Conservation (phyloP, 1,140 invertebrate species). For the Apolygus lucorum region DNA sequence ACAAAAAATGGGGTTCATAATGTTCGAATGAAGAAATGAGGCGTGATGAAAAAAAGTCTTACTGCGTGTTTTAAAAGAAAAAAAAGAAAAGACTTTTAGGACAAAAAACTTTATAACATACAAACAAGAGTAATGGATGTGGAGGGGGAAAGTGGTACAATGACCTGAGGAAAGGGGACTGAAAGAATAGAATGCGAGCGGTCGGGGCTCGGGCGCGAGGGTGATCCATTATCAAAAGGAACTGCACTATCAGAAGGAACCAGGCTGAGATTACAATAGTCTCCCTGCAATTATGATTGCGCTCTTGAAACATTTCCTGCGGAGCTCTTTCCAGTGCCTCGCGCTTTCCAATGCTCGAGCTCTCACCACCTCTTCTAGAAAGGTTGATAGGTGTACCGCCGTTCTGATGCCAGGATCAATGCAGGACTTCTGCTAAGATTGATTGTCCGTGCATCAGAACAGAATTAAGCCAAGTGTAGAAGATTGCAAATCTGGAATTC, state of each 20-base stretch:
- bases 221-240: constrained; percentile 14
- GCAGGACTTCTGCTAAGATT: no score
- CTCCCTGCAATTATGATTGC: constrained; percentile 9
- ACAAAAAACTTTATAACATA: constrained; percentile 2
- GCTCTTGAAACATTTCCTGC: background rate
- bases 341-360: no score
- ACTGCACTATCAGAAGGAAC: constrained; percentile 11
- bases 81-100: constrained; percentile 10
- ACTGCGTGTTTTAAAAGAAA: background rate
- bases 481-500: no score
- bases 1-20: no score
- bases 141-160: constrained; percentile 4
- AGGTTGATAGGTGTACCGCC: no score
- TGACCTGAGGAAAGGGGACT: constrained; percentile 4
- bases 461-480: no score
- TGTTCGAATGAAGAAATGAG: background rate
- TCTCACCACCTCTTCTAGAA: no score
- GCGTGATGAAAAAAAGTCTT: background rate
- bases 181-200: background rate
- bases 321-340: no score
- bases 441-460: no score
- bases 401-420: no score
- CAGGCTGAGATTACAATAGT: background rate
- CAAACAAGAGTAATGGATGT: background rate
- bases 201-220: background rate